Evolutionary conservation across 2,888 invertebrate genomes (phyloP).

Genomic region (Mamestra brassicae): DNA sequence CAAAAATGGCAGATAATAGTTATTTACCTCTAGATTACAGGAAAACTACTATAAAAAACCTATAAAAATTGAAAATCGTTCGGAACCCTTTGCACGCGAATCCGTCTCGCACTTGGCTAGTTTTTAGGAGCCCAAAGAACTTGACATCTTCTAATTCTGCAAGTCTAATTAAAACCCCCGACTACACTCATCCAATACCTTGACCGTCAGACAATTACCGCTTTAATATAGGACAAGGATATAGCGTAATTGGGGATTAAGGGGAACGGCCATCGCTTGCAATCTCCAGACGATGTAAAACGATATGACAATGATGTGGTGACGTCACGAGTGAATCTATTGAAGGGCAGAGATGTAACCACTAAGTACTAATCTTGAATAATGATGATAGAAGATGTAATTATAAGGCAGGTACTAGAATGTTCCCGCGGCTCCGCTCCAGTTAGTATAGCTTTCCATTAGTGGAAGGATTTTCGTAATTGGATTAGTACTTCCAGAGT

Average conservation of each 20-base stretch:
- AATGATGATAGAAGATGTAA: no score
- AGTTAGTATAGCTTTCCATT: no score
- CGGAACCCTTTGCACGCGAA: no score
- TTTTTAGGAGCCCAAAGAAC: background rate
- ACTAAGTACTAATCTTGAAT: background rate
- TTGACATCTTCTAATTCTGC: background rate
- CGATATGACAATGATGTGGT: background rate
- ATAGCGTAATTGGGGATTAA: conserved; percentile 11
- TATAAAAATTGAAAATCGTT: no score
- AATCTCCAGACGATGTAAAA: conserved; percentile 1
- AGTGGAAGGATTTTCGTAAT: no score
- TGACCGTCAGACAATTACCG: background rate
- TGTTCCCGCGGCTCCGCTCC: no score
- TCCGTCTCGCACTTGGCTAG: no score
- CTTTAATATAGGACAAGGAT: conserved; percentile 11
- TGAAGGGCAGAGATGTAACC: background rate
- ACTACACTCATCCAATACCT: conserved; percentile 8
- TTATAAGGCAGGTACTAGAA: background rate
- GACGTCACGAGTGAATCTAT: background rate
- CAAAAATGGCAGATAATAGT: no score
- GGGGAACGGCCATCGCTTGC: background rate
- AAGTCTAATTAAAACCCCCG: background rate
- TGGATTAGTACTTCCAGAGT: no score
- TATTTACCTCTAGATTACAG: no score
- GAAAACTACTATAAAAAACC: no score